Evolutionary conservation across 2,797 vertebrate species (phyloP).

Genomic region (Tinamus major): DNA sequence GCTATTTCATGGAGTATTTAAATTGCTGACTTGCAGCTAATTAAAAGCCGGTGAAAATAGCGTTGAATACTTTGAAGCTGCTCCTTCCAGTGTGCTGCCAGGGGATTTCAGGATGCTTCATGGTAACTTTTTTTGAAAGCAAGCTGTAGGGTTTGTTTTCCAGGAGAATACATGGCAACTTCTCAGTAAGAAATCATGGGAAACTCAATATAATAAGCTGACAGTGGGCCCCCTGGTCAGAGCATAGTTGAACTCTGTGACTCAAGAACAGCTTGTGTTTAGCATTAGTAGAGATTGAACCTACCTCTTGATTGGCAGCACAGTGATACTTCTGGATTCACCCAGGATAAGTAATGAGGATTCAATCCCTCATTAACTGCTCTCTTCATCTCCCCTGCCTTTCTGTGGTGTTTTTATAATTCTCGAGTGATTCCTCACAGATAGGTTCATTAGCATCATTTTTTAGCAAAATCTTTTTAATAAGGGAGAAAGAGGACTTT

Average conservation of each 20-base stretch:
- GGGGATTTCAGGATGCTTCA: not conserved
- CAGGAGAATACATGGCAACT: not conserved
- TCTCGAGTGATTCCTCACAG: not conserved
- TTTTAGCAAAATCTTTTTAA: not conserved
- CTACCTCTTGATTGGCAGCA: not conserved
- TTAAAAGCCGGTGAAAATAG: not conserved
- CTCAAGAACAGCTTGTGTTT: not conserved
- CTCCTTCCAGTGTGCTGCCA: not conserved
- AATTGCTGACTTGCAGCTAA: not conserved
- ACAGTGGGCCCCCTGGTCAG: not conserved
- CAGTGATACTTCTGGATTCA: not conserved
- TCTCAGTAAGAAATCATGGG: not conserved
- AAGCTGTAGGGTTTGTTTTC: not conserved
- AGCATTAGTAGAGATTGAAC: not conserved
- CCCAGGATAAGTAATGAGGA: not conserved
- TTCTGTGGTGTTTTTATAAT: not conserved
- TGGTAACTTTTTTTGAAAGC: not conserved
- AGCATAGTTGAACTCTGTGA: not conserved
- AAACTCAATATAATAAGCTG: not conserved
- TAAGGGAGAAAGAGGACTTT: not conserved
- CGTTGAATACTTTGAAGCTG: not conserved
- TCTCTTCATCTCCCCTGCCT: not conserved
- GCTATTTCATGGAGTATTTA: not conserved
- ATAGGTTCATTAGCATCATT: not conserved
- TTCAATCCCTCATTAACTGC: not conserved